These are phyloP conservation scores for Mastigias papua DNA, from an alignment of 30 jellyfish, hydroid and myxozoan genomes.

Conservation along the genomic window DNA sequence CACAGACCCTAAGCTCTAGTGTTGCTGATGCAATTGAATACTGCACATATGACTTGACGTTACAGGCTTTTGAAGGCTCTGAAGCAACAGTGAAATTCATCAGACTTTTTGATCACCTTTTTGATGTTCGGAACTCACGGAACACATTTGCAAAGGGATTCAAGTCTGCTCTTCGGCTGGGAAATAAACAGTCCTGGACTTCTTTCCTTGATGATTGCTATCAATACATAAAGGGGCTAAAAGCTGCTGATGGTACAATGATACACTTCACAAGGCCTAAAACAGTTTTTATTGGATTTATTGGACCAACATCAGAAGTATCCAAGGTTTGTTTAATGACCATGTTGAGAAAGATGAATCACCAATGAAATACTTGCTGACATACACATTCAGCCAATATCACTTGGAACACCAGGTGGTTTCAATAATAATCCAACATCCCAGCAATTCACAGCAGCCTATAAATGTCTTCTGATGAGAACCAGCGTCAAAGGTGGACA, in stretches of 20 bases:
- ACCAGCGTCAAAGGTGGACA: constrained; percentile 57
- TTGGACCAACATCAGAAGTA: constrained; percentile 52
- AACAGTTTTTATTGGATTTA: constrained; percentile 71
- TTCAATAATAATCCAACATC: constrained; percentile 69
- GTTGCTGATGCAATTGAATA: constrained; percentile 79
- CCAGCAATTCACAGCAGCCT: constrained; percentile 67
- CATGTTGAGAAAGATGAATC: constrained; percentile 51
- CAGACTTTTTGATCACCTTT: constrained; percentile 42
- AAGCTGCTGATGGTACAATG: constrained; percentile 35
- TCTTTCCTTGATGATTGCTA: constrained; percentile 50
- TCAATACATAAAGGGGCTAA: constrained; percentile 33
- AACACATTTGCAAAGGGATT: constrained; percentile 79
- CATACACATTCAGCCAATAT: constrained; percentile 72
- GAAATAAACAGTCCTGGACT: constrained; percentile 49
- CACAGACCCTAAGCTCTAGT: constrained; percentile 77
- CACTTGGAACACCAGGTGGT: constrained; percentile 65
- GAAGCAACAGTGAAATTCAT: constrained; percentile 69
- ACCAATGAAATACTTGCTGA: constrained; percentile 64
- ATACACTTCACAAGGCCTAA: constrained; percentile 59
- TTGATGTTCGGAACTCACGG: constrained; percentile 71
- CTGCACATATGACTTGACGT: constrained; percentile 39
- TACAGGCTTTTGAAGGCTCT: constrained; percentile 61
- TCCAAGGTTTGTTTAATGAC: constrained; percentile 36
- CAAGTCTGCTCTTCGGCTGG: constrained; percentile 73
- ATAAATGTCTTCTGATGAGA: constrained; percentile 41